Evolutionary conservation across 1,140 invertebrate species (phyloP).

Genomic region (Caenorhabditis inopinata): DNA sequence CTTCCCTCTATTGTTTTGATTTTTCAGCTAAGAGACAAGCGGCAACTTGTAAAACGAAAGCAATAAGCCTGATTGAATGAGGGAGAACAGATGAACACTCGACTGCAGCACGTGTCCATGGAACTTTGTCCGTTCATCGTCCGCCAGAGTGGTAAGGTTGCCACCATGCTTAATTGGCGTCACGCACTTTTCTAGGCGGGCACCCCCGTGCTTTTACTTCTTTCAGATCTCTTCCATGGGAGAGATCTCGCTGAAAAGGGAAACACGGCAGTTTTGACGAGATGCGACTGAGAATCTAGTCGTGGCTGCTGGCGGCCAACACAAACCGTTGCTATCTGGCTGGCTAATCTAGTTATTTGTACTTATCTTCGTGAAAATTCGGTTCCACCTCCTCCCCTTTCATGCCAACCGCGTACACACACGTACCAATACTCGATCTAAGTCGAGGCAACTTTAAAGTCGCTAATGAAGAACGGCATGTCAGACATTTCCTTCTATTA

Average conservation of each 20-base stretch:
- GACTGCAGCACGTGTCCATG: background rate
- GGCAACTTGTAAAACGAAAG: background rate
- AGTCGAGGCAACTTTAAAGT: no score
- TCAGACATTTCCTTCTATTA: no score
- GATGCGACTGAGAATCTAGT: background rate
- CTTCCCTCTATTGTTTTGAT: conserved; percentile 14
- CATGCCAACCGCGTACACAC: no score
- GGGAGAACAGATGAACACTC: background rate
- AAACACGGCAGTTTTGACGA: background rate
- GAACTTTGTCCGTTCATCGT: no score
- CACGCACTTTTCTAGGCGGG: no score
- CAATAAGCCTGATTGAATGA: background rate
- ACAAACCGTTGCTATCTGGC: conserved; percentile 18
- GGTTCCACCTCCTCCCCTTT: conserved; percentile 8
- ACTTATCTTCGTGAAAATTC: conserved; percentile 25
- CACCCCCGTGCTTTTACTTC: no score
- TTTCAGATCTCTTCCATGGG: no score
- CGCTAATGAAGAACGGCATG: no score
- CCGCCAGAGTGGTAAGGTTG: no score
- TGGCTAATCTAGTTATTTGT: conserved; percentile 27
- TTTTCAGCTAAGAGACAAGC: background rate
- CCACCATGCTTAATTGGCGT: no score
- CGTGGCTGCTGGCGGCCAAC: background rate
- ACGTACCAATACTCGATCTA: background rate
- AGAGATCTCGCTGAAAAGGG: no score